Conservation (phyloP, 2,888 invertebrate genomes). For the Timema podura region DNA sequence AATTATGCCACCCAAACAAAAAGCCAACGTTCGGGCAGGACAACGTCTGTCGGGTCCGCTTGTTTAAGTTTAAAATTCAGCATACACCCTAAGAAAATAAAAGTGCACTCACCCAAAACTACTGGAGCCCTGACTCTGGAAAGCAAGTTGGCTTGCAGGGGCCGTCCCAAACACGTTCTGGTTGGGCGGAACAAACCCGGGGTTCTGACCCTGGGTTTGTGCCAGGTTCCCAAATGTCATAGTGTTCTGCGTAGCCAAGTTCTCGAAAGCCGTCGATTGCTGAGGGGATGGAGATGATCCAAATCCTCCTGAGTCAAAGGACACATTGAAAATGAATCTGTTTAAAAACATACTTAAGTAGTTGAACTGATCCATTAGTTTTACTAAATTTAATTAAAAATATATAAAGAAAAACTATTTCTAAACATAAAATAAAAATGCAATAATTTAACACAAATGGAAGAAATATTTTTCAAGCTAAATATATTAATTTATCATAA, state of each 20-base stretch:
- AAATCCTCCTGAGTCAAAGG: slow-evolving; percentile 25
- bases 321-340: no score
- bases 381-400: no score
- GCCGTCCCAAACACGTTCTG: slow-evolving; percentile 22
- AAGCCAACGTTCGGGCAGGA: no score
- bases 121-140: slow-evolving; percentile 11
- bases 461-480: no score
- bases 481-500: no score
- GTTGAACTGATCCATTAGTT: no score
- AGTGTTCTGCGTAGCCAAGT: slow-evolving; percentile 59
- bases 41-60: no score
- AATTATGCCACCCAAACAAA: no score
- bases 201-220: slow-evolving; percentile 43
- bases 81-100: no score
- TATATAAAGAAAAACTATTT: no score
- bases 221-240: slow-evolving; percentile 62
- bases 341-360: no score
- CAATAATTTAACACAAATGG: background rate
- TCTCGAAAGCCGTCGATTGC: slow-evolving; percentile 59
- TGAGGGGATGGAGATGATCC: slow-evolving; percentile 43
- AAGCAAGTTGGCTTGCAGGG: slow-evolving; percentile 10
- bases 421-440: slow-evolving; percentile 7
- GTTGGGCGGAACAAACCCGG: slow-evolving; percentile 23
- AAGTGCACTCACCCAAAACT: slow-evolving; percentile 22
- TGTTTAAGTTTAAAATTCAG: no score